These are phyloP conservation scores for Oceanites oceanicus DNA, from an alignment of 2,113 vertebrate species.

Conservation along the genomic window DNA sequence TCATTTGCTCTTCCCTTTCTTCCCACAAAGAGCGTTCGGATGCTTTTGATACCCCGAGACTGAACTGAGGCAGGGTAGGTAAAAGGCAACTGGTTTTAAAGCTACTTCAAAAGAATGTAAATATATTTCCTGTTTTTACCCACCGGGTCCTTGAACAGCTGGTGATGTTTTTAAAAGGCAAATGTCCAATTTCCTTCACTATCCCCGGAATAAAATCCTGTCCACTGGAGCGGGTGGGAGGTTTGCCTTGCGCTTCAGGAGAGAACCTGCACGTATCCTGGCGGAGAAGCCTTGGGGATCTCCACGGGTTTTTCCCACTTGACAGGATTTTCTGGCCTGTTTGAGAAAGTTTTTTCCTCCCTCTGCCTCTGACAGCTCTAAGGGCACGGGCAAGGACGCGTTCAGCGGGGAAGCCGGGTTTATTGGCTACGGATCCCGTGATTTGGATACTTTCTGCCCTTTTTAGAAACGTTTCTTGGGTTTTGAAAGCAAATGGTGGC, in stretches of 20 bases:
- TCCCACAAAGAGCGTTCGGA: rapidly evolving
- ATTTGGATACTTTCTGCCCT: constrained; percentile 13
- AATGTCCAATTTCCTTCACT: neutral
- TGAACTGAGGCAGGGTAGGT: neutral
- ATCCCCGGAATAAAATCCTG: neutral
- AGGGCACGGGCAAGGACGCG: constrained; percentile 42
- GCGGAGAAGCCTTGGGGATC: neutral
- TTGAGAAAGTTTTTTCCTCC: neutral
- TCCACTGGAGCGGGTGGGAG: neutral
- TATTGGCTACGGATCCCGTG: constrained; percentile 28
- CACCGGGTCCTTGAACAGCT: neutral
- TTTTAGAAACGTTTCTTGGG: constrained; percentile 47
- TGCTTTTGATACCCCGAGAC: neutral
- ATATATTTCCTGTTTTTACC: neutral
- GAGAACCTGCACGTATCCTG: neutral
- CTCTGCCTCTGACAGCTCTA: neutral
- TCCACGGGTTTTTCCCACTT: neutral
- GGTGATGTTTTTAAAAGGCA: neutral
- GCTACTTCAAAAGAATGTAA: neutral
- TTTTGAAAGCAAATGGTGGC: constrained; percentile 67
- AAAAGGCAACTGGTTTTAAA: constrained; percentile 14
- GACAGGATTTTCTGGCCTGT: neutral
- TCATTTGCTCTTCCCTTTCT: neutral
- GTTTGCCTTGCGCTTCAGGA: neutral
- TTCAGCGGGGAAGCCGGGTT: neutral